A percentile compares a stretch with the other conserved stretches of the same genome.
These are phyloP conservation scores for Drosophila picticornis DNA, from an alignment of 2,888 invertebrate species.

Conservation along the genomic window DNA sequence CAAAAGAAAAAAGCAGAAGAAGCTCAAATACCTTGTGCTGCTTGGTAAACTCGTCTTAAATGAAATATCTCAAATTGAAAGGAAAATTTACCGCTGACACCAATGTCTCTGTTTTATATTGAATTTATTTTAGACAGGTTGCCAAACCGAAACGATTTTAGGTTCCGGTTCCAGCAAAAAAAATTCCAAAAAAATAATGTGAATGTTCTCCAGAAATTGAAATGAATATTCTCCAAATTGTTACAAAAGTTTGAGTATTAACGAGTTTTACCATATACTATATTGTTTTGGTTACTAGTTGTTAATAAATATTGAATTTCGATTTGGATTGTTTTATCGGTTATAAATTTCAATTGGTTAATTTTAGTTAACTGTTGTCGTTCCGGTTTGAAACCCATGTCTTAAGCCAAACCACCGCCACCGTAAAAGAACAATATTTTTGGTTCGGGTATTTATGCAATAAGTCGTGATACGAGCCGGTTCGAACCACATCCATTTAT, in stretches of 20 bases:
- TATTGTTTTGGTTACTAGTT: background rate
- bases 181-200: background rate
- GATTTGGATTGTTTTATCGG: background rate
- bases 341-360: background rate
- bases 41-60: background rate
- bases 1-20: background rate
- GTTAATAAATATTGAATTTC: background rate
- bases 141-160: background rate
- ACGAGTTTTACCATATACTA: background rate
- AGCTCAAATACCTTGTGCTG: background rate
- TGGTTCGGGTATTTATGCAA: background rate
- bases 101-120: background rate
- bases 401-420: background rate
- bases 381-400: background rate
- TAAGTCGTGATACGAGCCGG: background rate
- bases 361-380: background rate
- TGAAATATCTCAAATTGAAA: background rate
- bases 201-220: fast-evolving
- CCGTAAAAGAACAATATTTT: background rate
- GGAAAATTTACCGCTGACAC: background rate
- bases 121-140: background rate
- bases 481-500: background rate
- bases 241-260: background rate
- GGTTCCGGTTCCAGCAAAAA: background rate
- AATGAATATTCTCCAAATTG: background rate